phyloP scores from a whole-genome alignment of 2,888 invertebrate species.

The Melikaiella ostensackeni region DNA sequence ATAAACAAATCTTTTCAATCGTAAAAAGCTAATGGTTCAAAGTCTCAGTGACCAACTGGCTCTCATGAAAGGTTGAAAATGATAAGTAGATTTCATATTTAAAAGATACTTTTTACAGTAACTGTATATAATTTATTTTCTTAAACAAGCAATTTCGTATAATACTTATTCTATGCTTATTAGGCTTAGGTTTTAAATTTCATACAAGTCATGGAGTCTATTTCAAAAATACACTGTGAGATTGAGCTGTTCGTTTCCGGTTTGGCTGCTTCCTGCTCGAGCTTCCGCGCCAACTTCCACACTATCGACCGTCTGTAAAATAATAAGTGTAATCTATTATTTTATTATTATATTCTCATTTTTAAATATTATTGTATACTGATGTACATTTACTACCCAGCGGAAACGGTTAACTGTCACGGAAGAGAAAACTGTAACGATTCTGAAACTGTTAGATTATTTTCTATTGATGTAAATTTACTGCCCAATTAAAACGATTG shows the following conservation, averaged over 20 bases:
- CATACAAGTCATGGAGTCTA: not conserved
- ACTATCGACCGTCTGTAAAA: slow-evolving; percentile 78
- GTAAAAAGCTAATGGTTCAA: too few relatives aligned
- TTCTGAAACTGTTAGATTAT: too few relatives aligned
- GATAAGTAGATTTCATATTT: not conserved
- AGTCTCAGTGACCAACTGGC: too few relatives aligned
- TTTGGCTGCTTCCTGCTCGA: slow-evolving; percentile 68
- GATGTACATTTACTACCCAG: slow-evolving; percentile 40
- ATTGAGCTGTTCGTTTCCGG: slow-evolving; percentile 81
- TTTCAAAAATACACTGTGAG: slow-evolving; percentile 85
- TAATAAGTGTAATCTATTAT: slow-evolving; percentile 42
- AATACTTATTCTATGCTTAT: slow-evolving; percentile 13
- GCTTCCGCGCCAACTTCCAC: slow-evolving; percentile 77
- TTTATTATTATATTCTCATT: slow-evolving; percentile 27
- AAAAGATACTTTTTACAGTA: not conserved
- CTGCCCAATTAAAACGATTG: too few relatives aligned
- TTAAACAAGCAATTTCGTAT: not conserved
- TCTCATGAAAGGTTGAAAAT: not conserved
- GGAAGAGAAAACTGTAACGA: too few relatives aligned
- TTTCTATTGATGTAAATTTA: too few relatives aligned
- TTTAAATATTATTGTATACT: not conserved
- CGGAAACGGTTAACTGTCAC: too few relatives aligned
- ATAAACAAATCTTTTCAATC: too few relatives aligned
- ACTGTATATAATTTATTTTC: slow-evolving; percentile 33
- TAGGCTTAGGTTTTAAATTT: slow-evolving; percentile 4